Conservation (phyloP, 2,888 invertebrate species). For the Pinctada fucata region DNA sequence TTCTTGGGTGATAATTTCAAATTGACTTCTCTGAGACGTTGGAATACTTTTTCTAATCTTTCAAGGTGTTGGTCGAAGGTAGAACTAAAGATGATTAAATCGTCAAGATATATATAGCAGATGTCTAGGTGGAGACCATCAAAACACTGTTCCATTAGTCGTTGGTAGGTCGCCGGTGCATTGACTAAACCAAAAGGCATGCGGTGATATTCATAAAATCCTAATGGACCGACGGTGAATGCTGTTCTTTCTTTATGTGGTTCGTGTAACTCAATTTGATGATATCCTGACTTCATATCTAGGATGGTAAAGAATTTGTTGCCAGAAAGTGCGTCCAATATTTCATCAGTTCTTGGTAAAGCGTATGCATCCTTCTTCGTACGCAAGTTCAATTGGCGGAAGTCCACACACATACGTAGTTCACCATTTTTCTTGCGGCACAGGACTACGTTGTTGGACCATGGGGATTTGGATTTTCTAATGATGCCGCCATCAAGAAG, state of each 20-base stretch:
- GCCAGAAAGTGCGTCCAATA: constrained; percentile 44
- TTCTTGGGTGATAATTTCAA: no score
- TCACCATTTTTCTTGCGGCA: constrained; percentile 42
- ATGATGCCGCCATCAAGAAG: constrained; percentile 45
- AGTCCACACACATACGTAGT: constrained; percentile 48
- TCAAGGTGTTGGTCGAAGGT: constrained; percentile 25
- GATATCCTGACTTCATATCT: constrained; percentile 45
- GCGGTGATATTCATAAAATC: no score
- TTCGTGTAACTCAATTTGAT: constrained; percentile 44
- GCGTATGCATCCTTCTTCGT: no score
- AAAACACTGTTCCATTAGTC: constrained; percentile 26
- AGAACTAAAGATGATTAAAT: constrained; percentile 24
- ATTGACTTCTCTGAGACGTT: background rate
- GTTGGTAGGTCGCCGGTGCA: constrained; percentile 24
- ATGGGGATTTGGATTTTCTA: constrained; percentile 40
- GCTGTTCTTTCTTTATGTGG: constrained; percentile 25
- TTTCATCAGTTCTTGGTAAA: no score
- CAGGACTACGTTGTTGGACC: constrained; percentile 42
- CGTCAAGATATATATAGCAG: constrained; percentile 24
- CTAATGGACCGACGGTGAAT: constrained; percentile 31
- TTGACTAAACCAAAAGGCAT: constrained; percentile 30
- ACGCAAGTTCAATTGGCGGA: constrained; percentile 38
- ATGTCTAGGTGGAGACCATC: constrained; percentile 26
- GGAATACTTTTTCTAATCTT: constrained; percentile 6
- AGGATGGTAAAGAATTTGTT: constrained; percentile 47